These are phyloP conservation scores for Sebastes melanostomus DNA, from an alignment of 2,797 vertebrate genomes.

Conservation along the genomic window DNA sequence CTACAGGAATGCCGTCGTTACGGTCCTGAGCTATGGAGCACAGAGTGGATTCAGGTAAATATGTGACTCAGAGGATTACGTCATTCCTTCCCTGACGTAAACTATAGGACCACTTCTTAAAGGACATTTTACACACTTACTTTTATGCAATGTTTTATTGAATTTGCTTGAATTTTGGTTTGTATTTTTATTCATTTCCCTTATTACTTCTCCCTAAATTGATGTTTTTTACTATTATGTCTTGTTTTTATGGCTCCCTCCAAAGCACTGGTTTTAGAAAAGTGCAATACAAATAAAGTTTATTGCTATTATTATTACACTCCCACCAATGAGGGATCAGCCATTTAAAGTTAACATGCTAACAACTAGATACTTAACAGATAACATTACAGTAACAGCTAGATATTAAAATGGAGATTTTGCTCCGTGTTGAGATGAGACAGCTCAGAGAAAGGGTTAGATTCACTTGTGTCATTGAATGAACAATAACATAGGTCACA, in stretches of 20 bases:
- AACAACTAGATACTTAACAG: slow-evolving; percentile 47
- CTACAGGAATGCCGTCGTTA: slow-evolving; percentile 68
- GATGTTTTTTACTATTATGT: slow-evolving; percentile 43
- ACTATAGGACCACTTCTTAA: slow-evolving; percentile 6
- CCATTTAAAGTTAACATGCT: slow-evolving; percentile 43
- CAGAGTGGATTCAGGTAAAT: slow-evolving; percentile 83
- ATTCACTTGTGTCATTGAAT: slow-evolving; percentile 4
- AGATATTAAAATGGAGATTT: slow-evolving; percentile 29
- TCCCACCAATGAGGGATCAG: slow-evolving; percentile 30
- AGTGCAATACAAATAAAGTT: slow-evolving; percentile 41
- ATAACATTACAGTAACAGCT: slow-evolving; percentile 35
- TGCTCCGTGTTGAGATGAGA: slow-evolving; percentile 9
- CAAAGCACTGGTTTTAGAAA: slow-evolving; percentile 43
- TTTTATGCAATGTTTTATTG: slow-evolving; percentile 34
- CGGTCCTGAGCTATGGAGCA: slow-evolving; percentile 72
- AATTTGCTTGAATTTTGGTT: slow-evolving; percentile 40
- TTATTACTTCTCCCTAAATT: slow-evolving; percentile 38
- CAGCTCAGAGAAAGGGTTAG: background rate
- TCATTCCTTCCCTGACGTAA: slow-evolving; percentile 9
- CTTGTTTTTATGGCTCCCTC: slow-evolving; percentile 37
- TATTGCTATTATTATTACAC: slow-evolving; percentile 53
- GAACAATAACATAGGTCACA: slow-evolving; percentile 39
- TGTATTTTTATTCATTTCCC: slow-evolving; percentile 25
- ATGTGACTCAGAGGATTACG: slow-evolving; percentile 1
- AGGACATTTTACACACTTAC: slow-evolving; percentile 10